Evolutionary conservation across 2,888 invertebrate genomes (phyloP).

Genomic region (Andrena camellia): DNA sequence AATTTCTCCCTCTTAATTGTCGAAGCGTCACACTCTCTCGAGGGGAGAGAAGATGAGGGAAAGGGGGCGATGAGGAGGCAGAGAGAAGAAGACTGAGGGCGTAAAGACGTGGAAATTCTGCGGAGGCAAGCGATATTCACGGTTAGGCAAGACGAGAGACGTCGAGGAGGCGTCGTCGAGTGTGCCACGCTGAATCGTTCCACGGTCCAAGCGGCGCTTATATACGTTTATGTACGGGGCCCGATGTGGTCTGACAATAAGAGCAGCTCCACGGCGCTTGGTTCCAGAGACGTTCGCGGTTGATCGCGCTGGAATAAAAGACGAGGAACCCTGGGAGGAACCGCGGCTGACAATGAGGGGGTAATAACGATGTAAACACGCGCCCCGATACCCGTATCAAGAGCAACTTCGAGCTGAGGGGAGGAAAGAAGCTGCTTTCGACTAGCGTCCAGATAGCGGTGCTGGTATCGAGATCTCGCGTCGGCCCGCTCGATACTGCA

Average conservation of each 20-base stretch:
- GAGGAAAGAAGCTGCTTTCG: slow-evolving; percentile 29
- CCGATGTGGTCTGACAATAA: too few species aligned
- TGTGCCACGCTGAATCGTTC: slow-evolving; percentile 33
- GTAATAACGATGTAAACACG: background rate
- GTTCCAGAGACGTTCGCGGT: slow-evolving; percentile 1
- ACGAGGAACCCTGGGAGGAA: background rate
- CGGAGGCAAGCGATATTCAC: slow-evolving; percentile 62
- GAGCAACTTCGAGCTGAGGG: background rate
- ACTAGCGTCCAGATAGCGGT: slow-evolving; percentile 27
- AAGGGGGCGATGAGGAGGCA: background rate
- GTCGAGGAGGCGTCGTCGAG: slow-evolving; percentile 43
- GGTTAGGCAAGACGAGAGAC: slow-evolving; percentile 38
- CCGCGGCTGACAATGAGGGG: background rate
- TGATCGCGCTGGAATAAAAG: background rate
- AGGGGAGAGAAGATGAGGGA: background rate
- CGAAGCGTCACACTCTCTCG: background rate
- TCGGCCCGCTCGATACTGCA: slow-evolving; percentile 15
- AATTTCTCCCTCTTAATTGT: slow-evolving; percentile 5
- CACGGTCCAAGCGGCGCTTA: background rate
- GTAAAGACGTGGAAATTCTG: slow-evolving; percentile 63
- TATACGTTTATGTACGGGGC: too few species aligned
- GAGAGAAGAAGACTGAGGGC: slow-evolving; percentile 15
- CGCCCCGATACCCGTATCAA: background rate
- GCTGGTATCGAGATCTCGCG: slow-evolving; percentile 52
- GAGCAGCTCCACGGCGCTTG: background rate